Conservation (phyloP, 2,113 vertebrate species). For the Bos indicus region DNA sequence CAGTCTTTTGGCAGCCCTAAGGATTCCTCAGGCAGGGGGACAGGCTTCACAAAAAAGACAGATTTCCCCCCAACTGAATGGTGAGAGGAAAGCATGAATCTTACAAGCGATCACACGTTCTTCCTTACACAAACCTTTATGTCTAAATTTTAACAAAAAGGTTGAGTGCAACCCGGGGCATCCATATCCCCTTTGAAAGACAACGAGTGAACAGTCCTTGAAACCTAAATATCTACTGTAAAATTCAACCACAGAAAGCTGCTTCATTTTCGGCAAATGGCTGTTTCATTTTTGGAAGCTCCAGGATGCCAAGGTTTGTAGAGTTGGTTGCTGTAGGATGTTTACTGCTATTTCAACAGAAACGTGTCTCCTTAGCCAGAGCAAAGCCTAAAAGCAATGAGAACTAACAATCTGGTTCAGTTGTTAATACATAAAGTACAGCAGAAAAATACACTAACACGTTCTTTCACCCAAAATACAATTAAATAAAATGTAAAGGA, state of each 20-base stretch:
- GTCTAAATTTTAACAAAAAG: background rate
- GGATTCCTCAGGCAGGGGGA: constrained; percentile 49
- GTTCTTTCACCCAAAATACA: background rate
- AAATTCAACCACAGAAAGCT: constrained; percentile 49
- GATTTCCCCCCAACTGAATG: constrained; percentile 36
- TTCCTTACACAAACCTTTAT: constrained; percentile 26
- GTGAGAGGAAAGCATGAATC: constrained; percentile 38
- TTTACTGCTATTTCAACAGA: background rate
- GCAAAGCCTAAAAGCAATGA: background rate
- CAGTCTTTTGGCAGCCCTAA: constrained; percentile 35
- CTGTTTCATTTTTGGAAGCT: background rate
- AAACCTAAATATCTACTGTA: background rate
- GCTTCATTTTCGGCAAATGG: background rate
- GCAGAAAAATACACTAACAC: background rate
- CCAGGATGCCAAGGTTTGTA: background rate
- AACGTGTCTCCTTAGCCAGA: constrained; percentile 38
- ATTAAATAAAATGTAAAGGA: background rate
- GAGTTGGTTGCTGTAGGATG: constrained; percentile 19
- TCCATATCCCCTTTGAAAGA: constrained; percentile 15
- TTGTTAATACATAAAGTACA: background rate
- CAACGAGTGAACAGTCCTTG: background rate
- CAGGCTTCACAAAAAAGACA: constrained; percentile 49
- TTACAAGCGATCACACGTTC: constrained; percentile 53
- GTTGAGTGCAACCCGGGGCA: background rate
- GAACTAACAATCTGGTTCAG: background rate